These are phyloP conservation scores for Ganaspis sp. DNA, from an alignment of 1,140 invertebrate genomes.

Conservation along the genomic window DNA sequence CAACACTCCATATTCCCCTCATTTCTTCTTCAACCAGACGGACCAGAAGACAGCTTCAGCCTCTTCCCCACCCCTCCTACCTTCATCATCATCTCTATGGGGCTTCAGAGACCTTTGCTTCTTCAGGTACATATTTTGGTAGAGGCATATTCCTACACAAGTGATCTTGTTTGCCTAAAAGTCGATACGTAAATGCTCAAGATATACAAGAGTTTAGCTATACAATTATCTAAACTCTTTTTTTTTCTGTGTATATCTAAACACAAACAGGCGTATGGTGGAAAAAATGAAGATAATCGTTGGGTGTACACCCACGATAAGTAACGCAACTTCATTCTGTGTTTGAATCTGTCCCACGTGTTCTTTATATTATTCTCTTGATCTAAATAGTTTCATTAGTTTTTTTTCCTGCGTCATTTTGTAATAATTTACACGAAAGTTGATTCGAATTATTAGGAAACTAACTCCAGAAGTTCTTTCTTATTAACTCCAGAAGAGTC, in stretches of 20 bases:
- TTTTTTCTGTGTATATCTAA: neutral
- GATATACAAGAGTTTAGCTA: neutral
- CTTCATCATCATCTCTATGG: conserved; percentile 28
- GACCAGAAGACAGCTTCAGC: conserved; percentile 50
- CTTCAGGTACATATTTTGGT: conserved; percentile 31
- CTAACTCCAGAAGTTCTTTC: no score
- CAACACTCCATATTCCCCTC: conserved; percentile 41
- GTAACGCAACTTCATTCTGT: no score
- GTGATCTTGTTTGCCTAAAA: neutral
- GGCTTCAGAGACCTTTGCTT: conserved; percentile 31
- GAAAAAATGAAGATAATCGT: no score
- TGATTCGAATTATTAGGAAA: no score
- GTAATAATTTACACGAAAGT: no score
- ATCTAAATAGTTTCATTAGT: no score
- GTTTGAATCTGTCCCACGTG: no score
- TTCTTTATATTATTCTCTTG: no score
- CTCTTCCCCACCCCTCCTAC: conserved; percentile 46
- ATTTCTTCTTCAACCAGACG: conserved; percentile 43
- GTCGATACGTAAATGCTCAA: neutral
- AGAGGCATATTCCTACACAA: neutral
- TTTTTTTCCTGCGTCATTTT: no score
- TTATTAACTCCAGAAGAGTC: no score
- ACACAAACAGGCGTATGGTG: no score
- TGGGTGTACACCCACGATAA: no score
- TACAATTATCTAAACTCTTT: neutral